Evolutionary conservation across 1,140 invertebrate genomes (phyloP).

Genomic region (Tribolium castaneum): DNA sequence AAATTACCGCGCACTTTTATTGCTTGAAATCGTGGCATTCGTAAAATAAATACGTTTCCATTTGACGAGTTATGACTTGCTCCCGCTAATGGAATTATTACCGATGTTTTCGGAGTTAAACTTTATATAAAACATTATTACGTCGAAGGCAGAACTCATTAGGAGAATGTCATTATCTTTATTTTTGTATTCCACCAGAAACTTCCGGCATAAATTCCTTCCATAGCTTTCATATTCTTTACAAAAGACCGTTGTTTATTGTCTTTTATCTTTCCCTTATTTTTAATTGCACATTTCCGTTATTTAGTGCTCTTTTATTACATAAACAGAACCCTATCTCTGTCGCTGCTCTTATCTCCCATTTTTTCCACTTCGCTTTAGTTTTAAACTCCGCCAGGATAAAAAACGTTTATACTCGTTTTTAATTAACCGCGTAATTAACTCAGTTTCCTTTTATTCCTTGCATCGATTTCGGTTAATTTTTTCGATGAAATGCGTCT

Average conservation of each 20-base stretch:
- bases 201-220: constrained; percentile 49
- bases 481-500: background rate
- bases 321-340: constrained; percentile 48
- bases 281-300: constrained; percentile 54
- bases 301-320: constrained; percentile 52
- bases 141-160: constrained; percentile 43
- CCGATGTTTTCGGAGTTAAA: constrained; percentile 31
- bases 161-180: constrained; percentile 44
- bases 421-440: constrained; percentile 29
- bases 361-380: constrained; percentile 6
- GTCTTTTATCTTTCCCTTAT: constrained; percentile 52
- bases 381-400: background rate
- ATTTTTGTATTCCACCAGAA: constrained; percentile 46
- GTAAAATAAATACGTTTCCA: background rate
- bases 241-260: constrained; percentile 50
- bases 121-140: constrained; percentile 40
- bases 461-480: constrained; percentile 14
- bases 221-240: constrained; percentile 53
- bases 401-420: constrained; percentile 12
- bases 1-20: background rate
- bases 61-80: constrained; percentile 21
- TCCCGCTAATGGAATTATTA: constrained; percentile 32
- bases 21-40: background rate
- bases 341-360: constrained; percentile 39
- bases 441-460: constrained; percentile 23